phyloP scores from a whole-genome alignment of 1,140 invertebrate species.

The Arctopsyche grandis region DNA sequence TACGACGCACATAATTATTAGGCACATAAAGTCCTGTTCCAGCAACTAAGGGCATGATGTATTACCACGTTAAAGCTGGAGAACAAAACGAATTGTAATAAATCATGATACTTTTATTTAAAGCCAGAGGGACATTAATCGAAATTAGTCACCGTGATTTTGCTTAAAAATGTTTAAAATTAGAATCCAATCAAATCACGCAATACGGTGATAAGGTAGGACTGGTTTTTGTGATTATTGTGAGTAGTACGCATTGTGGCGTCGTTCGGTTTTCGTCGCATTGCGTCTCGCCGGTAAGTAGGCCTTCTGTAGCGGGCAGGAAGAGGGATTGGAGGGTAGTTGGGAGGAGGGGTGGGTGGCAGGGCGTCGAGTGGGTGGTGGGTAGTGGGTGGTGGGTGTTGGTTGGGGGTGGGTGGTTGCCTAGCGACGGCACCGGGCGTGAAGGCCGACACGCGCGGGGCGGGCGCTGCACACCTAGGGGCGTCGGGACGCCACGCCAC shows the following conservation, averaged over 20 bases:
- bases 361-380: slow-evolving; percentile 50
- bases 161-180: too few relatives aligned
- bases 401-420: slow-evolving; percentile 67
- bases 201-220: background rate
- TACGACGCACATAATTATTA: too few relatives aligned
- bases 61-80: too few relatives aligned
- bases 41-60: too few relatives aligned
- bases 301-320: slow-evolving; percentile 36
- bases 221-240: background rate
- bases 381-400: slow-evolving; percentile 53
- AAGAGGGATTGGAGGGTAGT: slow-evolving; percentile 57
- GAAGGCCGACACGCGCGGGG: slow-evolving; percentile 70
- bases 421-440: slow-evolving; percentile 67
- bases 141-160: too few relatives aligned
- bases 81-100: too few relatives aligned
- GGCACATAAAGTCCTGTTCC: too few relatives aligned
- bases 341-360: slow-evolving; percentile 59
- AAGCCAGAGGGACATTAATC: too few relatives aligned
- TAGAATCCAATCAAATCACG: too few relatives aligned
- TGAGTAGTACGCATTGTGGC: background rate
- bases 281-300: slow-evolving; percentile 33
- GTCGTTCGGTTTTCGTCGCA: slow-evolving; percentile 34
- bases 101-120: too few relatives aligned
- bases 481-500: slow-evolving; percentile 51
- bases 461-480: slow-evolving; percentile 69